These are phyloP conservation scores for Paralichthys olivaceus DNA, from an alignment of 2,113 vertebrate species.

Conservation along the genomic window DNA sequence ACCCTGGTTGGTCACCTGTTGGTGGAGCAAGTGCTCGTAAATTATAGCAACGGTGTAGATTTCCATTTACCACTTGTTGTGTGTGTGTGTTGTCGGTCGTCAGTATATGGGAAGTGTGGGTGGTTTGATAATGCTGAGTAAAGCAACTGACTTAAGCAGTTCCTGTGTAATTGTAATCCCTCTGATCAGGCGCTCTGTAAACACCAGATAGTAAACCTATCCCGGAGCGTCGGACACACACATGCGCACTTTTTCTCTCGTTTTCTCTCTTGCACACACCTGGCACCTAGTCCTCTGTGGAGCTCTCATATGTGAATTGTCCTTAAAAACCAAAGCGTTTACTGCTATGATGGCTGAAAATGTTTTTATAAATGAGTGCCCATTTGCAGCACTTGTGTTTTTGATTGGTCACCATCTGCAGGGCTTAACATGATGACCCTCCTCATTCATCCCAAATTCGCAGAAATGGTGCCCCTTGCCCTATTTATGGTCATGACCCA, in stretches of 20 bases:
- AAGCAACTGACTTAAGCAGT: conserved; percentile 72
- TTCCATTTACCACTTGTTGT: conserved; percentile 56
- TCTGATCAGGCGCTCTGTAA: conserved; percentile 67
- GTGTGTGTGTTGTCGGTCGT: conserved; percentile 33
- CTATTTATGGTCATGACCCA: conserved; percentile 39
- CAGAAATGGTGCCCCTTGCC: conserved; percentile 58
- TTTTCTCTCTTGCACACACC: neutral
- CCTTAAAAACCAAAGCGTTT: conserved; percentile 9
- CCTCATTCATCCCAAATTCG: conserved; percentile 13
- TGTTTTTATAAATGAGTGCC: conserved; percentile 9
- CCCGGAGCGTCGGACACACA: conserved; percentile 37
- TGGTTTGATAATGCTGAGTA: conserved; percentile 59
- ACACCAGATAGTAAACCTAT: conserved; percentile 70
- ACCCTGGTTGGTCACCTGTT: conserved; percentile 52
- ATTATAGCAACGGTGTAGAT: conserved; percentile 44
- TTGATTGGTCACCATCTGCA: conserved; percentile 43
- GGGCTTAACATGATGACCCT: conserved; percentile 37
- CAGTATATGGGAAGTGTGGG: conserved; percentile 39
- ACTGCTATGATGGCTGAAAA: conserved; percentile 2
- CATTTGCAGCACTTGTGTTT: conserved; percentile 57
- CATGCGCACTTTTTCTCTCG: neutral
- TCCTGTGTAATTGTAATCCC: conserved; percentile 73
- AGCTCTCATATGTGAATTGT: conserved; percentile 13
- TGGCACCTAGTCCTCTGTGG: neutral
- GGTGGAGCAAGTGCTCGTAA: conserved; percentile 29